These are phyloP conservation scores for Euura saliciscinereae DNA, from an alignment of 1,140 invertebrate genomes.

Conservation along the genomic window DNA sequence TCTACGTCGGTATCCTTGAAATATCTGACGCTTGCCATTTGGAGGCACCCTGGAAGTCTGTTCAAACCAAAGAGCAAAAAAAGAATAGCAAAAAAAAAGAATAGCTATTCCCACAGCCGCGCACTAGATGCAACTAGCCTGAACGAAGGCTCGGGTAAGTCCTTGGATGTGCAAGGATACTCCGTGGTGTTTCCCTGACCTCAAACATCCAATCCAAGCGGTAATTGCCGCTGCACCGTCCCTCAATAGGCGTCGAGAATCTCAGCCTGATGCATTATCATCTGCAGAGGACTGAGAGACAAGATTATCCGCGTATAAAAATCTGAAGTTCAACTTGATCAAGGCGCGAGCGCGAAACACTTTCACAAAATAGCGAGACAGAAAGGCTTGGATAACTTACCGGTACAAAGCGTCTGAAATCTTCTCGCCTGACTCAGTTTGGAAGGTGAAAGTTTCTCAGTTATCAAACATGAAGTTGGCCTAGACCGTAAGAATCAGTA, in stretches of 20 bases:
- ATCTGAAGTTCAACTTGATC: too few relatives aligned
- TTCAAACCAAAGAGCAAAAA: not conserved
- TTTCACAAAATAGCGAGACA: not conserved
- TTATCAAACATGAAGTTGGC: slow-evolving; percentile 45
- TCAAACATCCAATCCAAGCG: not conserved
- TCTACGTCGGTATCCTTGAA: too few relatives aligned
- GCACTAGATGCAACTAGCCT: not conserved
- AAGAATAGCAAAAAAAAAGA: not conserved
- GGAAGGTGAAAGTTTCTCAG: slow-evolving; percentile 47
- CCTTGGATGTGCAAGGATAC: slow-evolving; percentile 1
- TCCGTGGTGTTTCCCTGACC: not conserved
- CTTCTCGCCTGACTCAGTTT: slow-evolving; percentile 3
- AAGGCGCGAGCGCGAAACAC: not conserved
- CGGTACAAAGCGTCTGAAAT: not conserved
- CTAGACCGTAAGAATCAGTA: slow-evolving; percentile 42
- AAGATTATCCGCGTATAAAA: too few relatives aligned
- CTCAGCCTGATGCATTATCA: not conserved
- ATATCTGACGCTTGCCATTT: too few relatives aligned
- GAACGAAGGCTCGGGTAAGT: not conserved
- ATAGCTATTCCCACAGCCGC: not conserved
- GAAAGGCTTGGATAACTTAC: not conserved
- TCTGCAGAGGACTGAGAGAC: not conserved
- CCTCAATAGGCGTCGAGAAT: too few relatives aligned
- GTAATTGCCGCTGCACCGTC: not conserved
- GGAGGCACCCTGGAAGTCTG: not conserved